Conservation (phyloP, 2,888 invertebrate genomes). For the Coenonympha glycerion region DNA sequence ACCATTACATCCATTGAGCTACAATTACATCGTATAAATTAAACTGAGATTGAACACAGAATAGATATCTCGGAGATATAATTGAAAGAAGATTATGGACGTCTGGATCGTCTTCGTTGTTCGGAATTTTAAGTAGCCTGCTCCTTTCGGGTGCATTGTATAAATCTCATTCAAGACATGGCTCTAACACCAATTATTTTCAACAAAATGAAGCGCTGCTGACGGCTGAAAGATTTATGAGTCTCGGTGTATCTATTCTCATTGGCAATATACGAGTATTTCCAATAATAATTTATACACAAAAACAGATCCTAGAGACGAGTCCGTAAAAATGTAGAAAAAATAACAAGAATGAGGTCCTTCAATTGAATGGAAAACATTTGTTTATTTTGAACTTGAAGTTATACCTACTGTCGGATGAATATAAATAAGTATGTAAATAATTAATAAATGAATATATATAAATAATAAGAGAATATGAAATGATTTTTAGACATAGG, state of each 20-base stretch:
- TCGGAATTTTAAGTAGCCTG: slow-evolving; percentile 15
- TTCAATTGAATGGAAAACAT: too few species aligned
- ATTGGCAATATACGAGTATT: not conserved
- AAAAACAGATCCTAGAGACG: not conserved
- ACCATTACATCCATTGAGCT: not conserved
- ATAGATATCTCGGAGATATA: slow-evolving; percentile 27
- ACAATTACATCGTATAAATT: not conserved
- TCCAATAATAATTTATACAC: not conserved
- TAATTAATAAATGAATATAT: too few species aligned
- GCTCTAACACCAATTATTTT: not conserved
- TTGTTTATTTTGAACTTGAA: too few species aligned
- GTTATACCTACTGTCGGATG: too few species aligned
- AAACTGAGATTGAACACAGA: not conserved
- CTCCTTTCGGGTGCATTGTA: not conserved
- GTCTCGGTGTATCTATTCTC: not conserved
- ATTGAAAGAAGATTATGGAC: slow-evolving; percentile 35
- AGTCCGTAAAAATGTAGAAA: not conserved
- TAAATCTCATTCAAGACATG: slow-evolving; percentile 3
- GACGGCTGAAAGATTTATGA: not conserved
- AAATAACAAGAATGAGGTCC: too few species aligned
- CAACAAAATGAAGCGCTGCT: not conserved
- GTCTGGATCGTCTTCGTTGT: slow-evolving; percentile 18
- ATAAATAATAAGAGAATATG: too few species aligned
- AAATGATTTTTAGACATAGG: too few species aligned
- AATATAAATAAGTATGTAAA: too few species aligned